Percentiles rank a stretch among this genome's conserved stretches.
These are phyloP conservation scores for Galbula dea DNA, from an alignment of 2,113 vertebrate species.

Conservation along the genomic window DNA sequence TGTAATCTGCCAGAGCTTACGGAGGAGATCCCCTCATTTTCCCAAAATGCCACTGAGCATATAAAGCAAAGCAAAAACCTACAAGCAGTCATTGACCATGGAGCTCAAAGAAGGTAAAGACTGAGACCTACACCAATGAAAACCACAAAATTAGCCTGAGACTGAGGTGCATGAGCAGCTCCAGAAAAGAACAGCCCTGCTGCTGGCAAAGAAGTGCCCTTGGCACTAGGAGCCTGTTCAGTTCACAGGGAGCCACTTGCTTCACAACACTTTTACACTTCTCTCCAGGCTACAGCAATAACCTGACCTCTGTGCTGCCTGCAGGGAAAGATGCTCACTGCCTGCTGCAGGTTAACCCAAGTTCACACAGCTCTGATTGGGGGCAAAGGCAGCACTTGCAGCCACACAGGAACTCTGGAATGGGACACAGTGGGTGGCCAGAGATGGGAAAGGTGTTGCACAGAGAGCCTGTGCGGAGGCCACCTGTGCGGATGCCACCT, in stretches of 20 bases:
- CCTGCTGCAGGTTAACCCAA: rapidly evolving
- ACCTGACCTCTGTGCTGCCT: rapidly evolving
- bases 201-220: not conserved
- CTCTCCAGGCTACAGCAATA: not conserved
- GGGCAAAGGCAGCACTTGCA: not conserved
- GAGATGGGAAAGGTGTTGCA: not conserved
- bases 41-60: slow-evolving; percentile 9
- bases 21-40: not conserved
- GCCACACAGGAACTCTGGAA: not conserved
- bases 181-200: not conserved
- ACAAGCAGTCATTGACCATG: not conserved
- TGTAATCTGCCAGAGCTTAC: not conserved
- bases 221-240: not conserved
- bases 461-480: not conserved
- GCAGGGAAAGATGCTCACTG: not conserved
- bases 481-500: too few relatives aligned
- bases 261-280: rapidly evolving
- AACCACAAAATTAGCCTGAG: not conserved
- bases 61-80: slow-evolving; percentile 5
- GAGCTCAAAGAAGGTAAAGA: not conserved
- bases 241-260: not conserved
- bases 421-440: rapidly evolving
- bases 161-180: not conserved
- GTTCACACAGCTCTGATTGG: not conserved
- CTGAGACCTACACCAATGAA: not conserved